These are phyloP conservation scores for Chironomus riparius DNA, from an alignment of 2,888 invertebrate species.

Conservation along the genomic window DNA sequence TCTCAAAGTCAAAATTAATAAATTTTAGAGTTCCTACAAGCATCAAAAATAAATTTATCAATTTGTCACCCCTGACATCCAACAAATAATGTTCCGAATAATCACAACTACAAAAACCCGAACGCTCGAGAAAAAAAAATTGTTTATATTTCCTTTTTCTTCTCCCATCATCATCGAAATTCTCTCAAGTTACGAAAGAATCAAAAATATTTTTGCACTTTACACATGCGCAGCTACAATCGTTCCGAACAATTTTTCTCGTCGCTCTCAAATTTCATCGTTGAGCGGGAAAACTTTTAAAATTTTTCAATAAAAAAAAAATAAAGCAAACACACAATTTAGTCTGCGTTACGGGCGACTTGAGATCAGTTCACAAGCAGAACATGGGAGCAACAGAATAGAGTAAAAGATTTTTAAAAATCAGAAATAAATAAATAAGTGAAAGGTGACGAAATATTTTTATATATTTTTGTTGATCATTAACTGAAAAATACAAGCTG, in stretches of 20 bases:
- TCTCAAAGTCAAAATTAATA: too few relatives aligned
- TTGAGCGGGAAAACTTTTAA: neutral
- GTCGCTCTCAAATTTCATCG: neutral
- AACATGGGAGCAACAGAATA: neutral
- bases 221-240: neutral
- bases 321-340: neutral
- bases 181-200: neutral
- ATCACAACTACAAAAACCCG: too few relatives aligned
- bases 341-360: constrained; percentile 2
- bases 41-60: too few relatives aligned
- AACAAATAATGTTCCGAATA: too few relatives aligned
- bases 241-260: neutral
- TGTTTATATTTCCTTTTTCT: too few relatives aligned
- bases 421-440: neutral
- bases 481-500: too few relatives aligned
- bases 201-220: neutral
- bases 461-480: too few relatives aligned
- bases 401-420: neutral
- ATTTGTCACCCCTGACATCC: too few relatives aligned
- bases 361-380: neutral
- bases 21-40: too few relatives aligned
- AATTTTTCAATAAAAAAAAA: neutral
- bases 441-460: too few relatives aligned
- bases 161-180: too few relatives aligned
- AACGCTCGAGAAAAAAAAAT: too few relatives aligned